phyloP scores from a whole-genome alignment of 2,888 invertebrate species.

The Theretra japonica region DNA sequence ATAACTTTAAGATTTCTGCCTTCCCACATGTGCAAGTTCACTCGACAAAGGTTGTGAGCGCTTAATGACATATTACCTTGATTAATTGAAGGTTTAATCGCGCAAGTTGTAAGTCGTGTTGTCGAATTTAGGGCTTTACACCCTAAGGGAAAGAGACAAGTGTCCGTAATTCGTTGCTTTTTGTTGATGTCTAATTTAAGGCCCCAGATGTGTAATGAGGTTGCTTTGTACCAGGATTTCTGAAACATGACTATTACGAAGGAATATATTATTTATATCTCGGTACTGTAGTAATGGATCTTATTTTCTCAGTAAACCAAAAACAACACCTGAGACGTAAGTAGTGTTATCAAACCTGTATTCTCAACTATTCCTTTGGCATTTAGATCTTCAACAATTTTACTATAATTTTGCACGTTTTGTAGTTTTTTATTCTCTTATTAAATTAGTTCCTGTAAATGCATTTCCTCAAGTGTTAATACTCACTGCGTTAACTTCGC shows the following conservation, averaged over 20 bases:
- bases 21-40: conserved; percentile 10
- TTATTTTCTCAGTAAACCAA: too few relatives aligned
- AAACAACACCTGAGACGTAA: too few relatives aligned
- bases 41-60: conserved; percentile 12
- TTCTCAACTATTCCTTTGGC: too few relatives aligned
- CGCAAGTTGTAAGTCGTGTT: conserved; percentile 12
- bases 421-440: too few relatives aligned
- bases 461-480: too few relatives aligned
- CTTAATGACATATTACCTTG: conserved; percentile 21
- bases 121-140: conserved; percentile 10
- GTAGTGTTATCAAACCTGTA: too few relatives aligned
- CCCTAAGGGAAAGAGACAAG: neutral
- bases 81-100: conserved; percentile 26
- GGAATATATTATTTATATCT: neutral
- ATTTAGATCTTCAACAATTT: too few relatives aligned
- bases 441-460: too few relatives aligned
- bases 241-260: neutral
- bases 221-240: neutral
- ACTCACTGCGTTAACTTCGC: neutral
- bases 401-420: too few relatives aligned
- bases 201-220: conserved; percentile 6
- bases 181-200: conserved; percentile 4
- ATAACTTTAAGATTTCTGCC: conserved; percentile 49
- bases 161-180: conserved; percentile 12
- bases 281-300: too few relatives aligned